Evolutionary conservation across 1,140 invertebrate genomes (phyloP), one percentile per base, ranked within the genome.

Genomic region (Daktulosphaira vitifoliae): DNA sequence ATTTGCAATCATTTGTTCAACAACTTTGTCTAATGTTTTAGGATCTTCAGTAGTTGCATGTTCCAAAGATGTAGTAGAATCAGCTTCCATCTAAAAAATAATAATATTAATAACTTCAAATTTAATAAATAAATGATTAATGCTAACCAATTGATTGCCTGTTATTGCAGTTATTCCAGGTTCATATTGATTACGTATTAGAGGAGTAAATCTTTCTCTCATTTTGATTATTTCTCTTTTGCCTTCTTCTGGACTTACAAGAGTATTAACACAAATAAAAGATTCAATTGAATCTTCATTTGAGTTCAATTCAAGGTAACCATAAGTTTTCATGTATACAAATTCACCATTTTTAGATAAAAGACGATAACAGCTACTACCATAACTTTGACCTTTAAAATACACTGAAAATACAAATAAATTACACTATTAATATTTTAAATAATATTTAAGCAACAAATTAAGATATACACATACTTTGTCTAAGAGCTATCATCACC

Each of bases 251-350:
- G 54, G 13, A 23, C 80, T 76, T 1, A 91, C 79, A n/a, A 90
- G 76, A 0, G 86, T 87, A 72, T 92, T 92, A 52, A 89, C 81
- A 71, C 90, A 92, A 11, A 92, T 81, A 70, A 92, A 91, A 16
- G 86, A 89, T 66, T 84, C 83, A 1, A 90, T 84, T 44, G 81
- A 81, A 64, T 86, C 82, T 0, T 84, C 82, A 22, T 78, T 78
- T 68, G 81, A 78, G 67, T 90, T 84, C 20, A 86, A 81, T 69
- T 92, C 89, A 3, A 92, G 75, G 67, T 81, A 86, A 3, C 90
- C 90, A 42, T 83, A 80, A 2, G 88, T 90, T 64, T 82, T 80
- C 69, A 92, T 76, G 71, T 89, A 90, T 53, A 92, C 88, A 70
- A 86, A 88, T 67, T 84, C 76, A 0, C 89, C 87, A 54, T 83